Percentiles rank a stretch among this genome's conserved stretches.
These are phyloP conservation scores for Epinephelus moara DNA, from an alignment of 2,113 vertebrate species.

Conservation along the genomic window DNA sequence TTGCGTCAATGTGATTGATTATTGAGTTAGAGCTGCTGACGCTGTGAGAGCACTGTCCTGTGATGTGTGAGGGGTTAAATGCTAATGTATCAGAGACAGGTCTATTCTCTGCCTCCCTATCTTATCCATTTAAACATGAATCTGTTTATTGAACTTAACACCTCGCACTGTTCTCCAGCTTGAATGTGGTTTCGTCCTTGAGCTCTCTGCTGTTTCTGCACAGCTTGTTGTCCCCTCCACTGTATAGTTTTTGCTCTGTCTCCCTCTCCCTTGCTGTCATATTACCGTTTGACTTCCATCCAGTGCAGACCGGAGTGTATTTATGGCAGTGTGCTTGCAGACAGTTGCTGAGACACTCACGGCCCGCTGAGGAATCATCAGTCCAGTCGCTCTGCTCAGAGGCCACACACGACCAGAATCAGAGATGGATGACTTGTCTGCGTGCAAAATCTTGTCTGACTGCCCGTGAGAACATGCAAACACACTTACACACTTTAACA, in stretches of 20 bases:
- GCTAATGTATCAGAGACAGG: slow-evolving; percentile 65
- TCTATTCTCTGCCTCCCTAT: slow-evolving; percentile 50
- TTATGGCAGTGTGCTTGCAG: slow-evolving; percentile 45
- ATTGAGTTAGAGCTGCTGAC: slow-evolving; percentile 64
- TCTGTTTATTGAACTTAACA: slow-evolving; percentile 47
- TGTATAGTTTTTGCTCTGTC: slow-evolving; percentile 13
- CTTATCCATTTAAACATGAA: slow-evolving; percentile 76
- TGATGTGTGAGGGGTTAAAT: slow-evolving; percentile 70
- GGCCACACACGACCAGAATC: slow-evolving; percentile 32
- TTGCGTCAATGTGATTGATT: slow-evolving; percentile 71
- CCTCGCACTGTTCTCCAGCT: slow-evolving; percentile 44
- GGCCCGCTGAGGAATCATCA: slow-evolving; percentile 52
- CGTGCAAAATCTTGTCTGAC: slow-evolving; percentile 14
- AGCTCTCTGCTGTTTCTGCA: slow-evolving; percentile 51
- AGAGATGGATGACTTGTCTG: slow-evolving; percentile 48
- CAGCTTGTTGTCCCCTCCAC: slow-evolving; percentile 43
- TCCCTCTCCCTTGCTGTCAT: slow-evolving; percentile 34
- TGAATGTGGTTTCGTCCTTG: slow-evolving; percentile 53
- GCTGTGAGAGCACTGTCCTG: slow-evolving; percentile 32
- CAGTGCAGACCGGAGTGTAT: slow-evolving; percentile 50
- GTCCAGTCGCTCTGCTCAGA: slow-evolving; percentile 22
- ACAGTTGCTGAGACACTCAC: slow-evolving; percentile 61
- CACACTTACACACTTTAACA: slow-evolving; percentile 42
- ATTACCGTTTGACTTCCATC: slow-evolving; percentile 60
- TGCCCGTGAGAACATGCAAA: slow-evolving; percentile 13